These are phyloP conservation scores for Propithecus deckenii DNA, from an alignment of 2,797 vertebrate genomes.

Conservation along the genomic window DNA sequence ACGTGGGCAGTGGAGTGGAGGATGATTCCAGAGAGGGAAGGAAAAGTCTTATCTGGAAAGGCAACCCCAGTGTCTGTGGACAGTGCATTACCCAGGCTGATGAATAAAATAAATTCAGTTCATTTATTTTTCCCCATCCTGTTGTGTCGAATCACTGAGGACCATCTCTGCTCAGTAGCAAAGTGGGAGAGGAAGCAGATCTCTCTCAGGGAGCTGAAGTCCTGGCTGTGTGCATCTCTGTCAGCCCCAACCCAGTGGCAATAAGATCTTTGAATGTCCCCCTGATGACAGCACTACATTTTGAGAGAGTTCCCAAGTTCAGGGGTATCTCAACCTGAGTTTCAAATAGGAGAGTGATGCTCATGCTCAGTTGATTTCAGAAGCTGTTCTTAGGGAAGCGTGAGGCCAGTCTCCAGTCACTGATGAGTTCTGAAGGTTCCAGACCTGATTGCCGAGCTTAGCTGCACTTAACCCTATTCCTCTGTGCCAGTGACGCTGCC, in stretches of 20 bases:
- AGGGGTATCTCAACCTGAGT: not conserved
- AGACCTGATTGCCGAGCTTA: not conserved
- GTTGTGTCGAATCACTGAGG: not conserved
- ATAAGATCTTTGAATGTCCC: not conserved
- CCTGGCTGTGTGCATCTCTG: not conserved
- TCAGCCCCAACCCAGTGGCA: not conserved
- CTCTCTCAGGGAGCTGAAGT: not conserved
- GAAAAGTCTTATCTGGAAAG: not conserved
- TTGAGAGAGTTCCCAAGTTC: not conserved
- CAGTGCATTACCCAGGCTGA: not conserved
- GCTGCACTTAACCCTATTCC: too few species aligned
- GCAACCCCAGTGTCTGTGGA: not conserved
- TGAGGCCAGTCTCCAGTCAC: not conserved
- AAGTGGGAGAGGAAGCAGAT: not conserved
- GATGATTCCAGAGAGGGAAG: not conserved
- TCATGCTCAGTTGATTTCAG: not conserved
- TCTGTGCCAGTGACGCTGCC: too few species aligned
- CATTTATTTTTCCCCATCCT: not conserved
- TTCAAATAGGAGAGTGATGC: not conserved
- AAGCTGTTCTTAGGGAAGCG: not conserved
- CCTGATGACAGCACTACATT: not conserved
- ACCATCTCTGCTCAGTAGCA: not conserved
- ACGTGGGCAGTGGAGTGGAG: not conserved
- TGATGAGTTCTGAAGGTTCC: not conserved
- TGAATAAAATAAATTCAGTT: not conserved